Percentiles rank a stretch among this genome's conserved stretches.
Conservation (phyloP, 2,113 vertebrate genomes). For the Perca flavescens region DNA sequence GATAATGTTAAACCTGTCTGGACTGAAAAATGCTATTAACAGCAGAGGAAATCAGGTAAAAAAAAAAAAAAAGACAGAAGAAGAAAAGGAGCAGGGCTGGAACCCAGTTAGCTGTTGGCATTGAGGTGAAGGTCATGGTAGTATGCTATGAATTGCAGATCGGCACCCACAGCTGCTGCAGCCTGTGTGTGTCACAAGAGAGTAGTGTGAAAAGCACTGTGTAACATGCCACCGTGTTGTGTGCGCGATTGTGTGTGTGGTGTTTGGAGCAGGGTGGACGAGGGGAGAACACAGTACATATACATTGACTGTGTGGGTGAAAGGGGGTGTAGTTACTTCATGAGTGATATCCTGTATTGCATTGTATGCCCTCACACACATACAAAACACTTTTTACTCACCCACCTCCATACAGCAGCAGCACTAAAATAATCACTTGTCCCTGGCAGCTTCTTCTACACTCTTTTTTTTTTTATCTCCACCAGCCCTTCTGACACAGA, state of each 20-base stretch:
- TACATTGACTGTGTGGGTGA: neutral
- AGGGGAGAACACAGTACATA: constrained; percentile 27
- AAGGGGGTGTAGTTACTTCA: neutral
- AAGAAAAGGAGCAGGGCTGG: neutral
- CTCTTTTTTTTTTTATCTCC: neutral
- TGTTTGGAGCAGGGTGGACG: neutral
- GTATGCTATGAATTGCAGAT: constrained; percentile 59
- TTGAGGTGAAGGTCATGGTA: constrained; percentile 59
- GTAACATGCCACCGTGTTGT: constrained; percentile 28
- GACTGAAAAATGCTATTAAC: neutral
- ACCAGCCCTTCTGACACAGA: neutral
- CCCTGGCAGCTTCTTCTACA: neutral
- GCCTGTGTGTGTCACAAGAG: constrained; percentile 49
- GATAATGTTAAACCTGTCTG: constrained; percentile 18
- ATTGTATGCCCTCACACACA: neutral
- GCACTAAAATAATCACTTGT: neutral
- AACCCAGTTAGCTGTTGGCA: constrained; percentile 33
- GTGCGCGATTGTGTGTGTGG: constrained; percentile 16
- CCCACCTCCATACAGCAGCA: neutral
- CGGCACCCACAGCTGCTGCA: constrained; percentile 48
- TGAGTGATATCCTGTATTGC: neutral
- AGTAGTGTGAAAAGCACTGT: constrained; percentile 39
- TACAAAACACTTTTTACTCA: neutral
- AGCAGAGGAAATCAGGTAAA: constrained; percentile 6
- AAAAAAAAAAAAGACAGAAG: neutral